Conservation (phyloP, 2,797 vertebrate species). For the Tiaroga cobitis region DNA sequence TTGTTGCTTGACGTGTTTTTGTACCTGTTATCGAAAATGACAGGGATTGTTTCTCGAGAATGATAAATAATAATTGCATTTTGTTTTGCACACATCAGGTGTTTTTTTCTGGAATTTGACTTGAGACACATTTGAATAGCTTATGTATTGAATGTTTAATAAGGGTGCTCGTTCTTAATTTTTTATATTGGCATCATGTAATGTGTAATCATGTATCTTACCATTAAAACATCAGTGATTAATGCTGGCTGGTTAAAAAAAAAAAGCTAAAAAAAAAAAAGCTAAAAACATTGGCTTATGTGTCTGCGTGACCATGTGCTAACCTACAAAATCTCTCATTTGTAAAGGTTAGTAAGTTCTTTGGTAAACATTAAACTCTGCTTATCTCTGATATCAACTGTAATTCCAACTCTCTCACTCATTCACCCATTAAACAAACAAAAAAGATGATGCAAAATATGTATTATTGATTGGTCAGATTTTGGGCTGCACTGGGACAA, state of each 20-base stretch:
- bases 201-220: background rate
- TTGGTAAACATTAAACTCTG: constrained; percentile 2
- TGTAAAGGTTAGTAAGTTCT: constrained; percentile 31
- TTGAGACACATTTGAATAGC: background rate
- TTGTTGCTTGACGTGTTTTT: constrained; percentile 26
- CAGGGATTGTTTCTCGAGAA: constrained; percentile 46
- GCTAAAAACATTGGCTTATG: background rate
- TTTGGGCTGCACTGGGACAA: background rate
- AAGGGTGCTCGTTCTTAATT: background rate
- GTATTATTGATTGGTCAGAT: background rate
- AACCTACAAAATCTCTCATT: constrained; percentile 11
- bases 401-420: background rate
- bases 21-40: constrained; percentile 40
- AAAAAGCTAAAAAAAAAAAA: background rate
- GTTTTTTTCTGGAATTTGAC: background rate
- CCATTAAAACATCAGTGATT: background rate
- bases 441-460: background rate
- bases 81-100: constrained; percentile 12
- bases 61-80: constrained; percentile 39
- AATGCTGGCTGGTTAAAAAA: background rate
- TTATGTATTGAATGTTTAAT: background rate
- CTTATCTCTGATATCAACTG: constrained; percentile 22
- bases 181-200: background rate
- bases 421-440: background rate
- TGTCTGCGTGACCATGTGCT: constrained; percentile 32